phyloP scores from a whole-genome alignment of 1,140 invertebrate genomes.

The Zaprionus vittiger region DNA sequence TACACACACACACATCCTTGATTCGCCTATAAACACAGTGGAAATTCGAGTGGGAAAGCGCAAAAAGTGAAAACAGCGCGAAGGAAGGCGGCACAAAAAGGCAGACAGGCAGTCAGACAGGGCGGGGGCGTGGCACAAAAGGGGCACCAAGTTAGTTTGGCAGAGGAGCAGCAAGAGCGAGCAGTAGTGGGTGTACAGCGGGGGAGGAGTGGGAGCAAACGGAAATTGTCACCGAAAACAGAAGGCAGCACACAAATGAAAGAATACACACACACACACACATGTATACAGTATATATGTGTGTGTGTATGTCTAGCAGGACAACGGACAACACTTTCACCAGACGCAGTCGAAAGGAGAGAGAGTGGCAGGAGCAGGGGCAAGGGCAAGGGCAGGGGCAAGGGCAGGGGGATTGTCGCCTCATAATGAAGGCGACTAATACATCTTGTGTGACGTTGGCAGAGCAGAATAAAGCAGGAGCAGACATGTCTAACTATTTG shows the following conservation, averaged over 20 bases:
- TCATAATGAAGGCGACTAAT: conserved; percentile 76
- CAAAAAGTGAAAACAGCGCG: conserved; percentile 76
- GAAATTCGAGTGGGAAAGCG: conserved; percentile 71
- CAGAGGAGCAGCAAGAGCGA: conserved; percentile 5
- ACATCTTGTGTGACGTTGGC: conserved; percentile 67
- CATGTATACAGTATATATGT: conserved; percentile 32
- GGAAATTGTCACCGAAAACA: conserved; percentile 62
- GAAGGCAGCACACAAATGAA: conserved; percentile 28
- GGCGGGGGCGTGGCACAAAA: conserved; percentile 24
- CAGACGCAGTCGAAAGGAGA: background rate
- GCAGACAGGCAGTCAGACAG: conserved; percentile 19
- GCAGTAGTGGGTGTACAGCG: background rate
- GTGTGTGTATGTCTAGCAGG: conserved; percentile 1
- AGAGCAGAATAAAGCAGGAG: conserved; percentile 14
- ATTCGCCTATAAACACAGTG: conserved; percentile 60
- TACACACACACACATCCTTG: conserved; percentile 38
- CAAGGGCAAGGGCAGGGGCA: background rate
- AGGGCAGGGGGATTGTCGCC: conserved; percentile 5
- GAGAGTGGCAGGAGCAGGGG: background rate
- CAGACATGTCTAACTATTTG: conserved; percentile 71
- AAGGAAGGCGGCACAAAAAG: conserved; percentile 75
- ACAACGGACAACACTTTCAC: conserved; percentile 44
- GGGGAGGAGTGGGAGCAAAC: conserved; percentile 15
- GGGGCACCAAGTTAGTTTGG: conserved; percentile 53
- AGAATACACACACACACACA: background rate